Percentiles rank a stretch among this genome's conserved stretches.
These are phyloP conservation scores for Mycetomoellerius zeteki DNA, from an alignment of 1,140 invertebrate species.

Conservation along the genomic window DNA sequence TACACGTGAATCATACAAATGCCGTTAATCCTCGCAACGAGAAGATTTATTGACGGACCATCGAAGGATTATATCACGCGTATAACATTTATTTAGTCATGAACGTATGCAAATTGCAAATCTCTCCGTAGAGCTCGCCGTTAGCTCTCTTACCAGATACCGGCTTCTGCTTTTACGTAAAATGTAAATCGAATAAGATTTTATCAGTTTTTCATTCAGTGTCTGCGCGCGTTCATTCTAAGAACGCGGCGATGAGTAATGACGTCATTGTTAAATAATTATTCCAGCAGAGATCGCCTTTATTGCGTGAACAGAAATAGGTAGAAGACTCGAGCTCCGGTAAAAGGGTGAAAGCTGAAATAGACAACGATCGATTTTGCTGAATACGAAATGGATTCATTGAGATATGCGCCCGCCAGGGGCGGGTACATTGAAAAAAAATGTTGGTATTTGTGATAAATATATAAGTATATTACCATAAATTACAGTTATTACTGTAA, in stretches of 20 bases:
- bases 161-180: not conserved
- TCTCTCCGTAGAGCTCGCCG: not conserved
- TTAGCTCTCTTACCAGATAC: not conserved
- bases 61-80: conserved; percentile 37
- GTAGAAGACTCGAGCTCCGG: not conserved
- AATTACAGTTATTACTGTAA: no score
- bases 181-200: conserved; percentile 5
- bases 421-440: not conserved
- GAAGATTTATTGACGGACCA: not conserved
- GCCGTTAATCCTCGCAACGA: not conserved
- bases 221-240: not conserved
- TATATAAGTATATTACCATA: no score
- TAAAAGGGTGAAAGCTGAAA: conserved; percentile 30
- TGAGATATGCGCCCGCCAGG: conserved; percentile 20
- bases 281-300: not conserved
- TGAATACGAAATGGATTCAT: conserved; percentile 49
- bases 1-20: not conserved
- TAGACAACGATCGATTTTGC: conserved; percentile 49
- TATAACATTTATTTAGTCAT: conserved; percentile 20
- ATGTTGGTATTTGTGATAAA: no score
- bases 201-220: not conserved
- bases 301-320: not conserved
- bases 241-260: not conserved
- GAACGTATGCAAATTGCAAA: conserved; percentile 2
- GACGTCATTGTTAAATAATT: conserved; percentile 28